Evolutionary conservation across 2,113 vertebrate species (phyloP), one percentile per base, ranked within the genome.

Genomic region (Oceanodroma tethys): DNA sequence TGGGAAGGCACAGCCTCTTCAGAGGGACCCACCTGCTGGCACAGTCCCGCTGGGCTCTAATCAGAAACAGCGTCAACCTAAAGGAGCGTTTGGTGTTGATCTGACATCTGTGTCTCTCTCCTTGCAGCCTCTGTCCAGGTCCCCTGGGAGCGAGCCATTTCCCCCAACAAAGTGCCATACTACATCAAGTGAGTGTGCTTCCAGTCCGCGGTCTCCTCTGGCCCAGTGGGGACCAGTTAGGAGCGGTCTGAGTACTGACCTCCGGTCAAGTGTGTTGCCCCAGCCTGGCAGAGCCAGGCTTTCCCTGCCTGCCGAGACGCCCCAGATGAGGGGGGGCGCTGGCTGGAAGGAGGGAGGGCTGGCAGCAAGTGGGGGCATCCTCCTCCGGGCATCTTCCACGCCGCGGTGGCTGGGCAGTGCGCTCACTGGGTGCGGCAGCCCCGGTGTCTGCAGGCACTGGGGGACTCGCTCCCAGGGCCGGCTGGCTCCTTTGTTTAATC

Each of bases 121-220:
- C 95, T 86, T 91, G 63, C 98, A 99, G 99, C 99, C 96, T 99
- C 99, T 48, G 99, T 99, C 94, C 99, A 99, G 97, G 98, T 99
- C 83, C 99, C 99, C 58, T 99, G 99, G 99, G 99, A 99, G 96
- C 98, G 99, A 97, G 99, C 99, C 95, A 99, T 99, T 97, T 99
- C 99, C 92, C 99, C 99, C 65, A 99, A 99, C 98, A 99, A 99
- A 99, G 99, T 99, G 97, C 99, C 99, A 30, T 99, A 99, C 97
- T 99, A 99, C 97, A 99, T 99, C 98, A 99, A 99, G 99, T 99
- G 98, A 99, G 99, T 98, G 86, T 67, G 62, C 26, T 19, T 36
- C 68, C 59, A 53, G 59, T 76, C 27, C 0, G 0, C 10, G 53
- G 29, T n/a, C n/a, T 76, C 8, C 83, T 75, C 75, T 45, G 38